Conservation (phyloP, 2,888 invertebrate species). For the Sacculina carcini region DNA sequence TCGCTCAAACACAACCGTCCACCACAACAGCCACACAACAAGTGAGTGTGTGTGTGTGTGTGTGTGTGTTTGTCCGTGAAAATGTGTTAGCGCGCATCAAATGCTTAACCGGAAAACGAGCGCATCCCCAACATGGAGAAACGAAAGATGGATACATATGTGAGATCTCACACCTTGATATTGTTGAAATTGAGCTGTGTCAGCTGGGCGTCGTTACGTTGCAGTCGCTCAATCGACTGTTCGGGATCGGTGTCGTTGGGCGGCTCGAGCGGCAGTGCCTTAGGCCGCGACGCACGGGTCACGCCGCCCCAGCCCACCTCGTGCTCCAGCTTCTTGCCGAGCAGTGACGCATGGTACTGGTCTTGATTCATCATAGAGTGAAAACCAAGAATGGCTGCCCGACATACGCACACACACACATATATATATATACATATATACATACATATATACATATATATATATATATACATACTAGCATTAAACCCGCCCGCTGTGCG, state of each 20-base stretch:
- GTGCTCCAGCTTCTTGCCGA: conserved; percentile 39
- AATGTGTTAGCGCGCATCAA: too few species aligned
- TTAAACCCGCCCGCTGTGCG: too few species aligned
- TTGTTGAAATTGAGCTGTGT: conserved; percentile 96
- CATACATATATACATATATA: not conserved
- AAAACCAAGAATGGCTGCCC: conserved; percentile 98
- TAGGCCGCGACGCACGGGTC: conserved; percentile 74
- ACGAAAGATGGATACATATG: conserved; percentile 2
- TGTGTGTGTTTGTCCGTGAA: too few species aligned
- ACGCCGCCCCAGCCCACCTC: conserved; percentile 82
- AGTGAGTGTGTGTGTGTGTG: too few species aligned
- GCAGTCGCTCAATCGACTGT: conserved; percentile 62
- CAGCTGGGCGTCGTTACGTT: conserved; percentile 60
- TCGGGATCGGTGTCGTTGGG: conserved; percentile 92
- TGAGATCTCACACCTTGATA: conserved; percentile 84
- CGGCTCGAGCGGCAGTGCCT: conserved; percentile 75
- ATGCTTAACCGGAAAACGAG: too few species aligned
- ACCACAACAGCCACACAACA: too few species aligned
- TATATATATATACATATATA: conserved; percentile 1
- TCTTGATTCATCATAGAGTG: conserved; percentile 99
- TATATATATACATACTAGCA: too few species aligned
- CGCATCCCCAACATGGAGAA: not conserved
- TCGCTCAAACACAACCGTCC: too few species aligned
- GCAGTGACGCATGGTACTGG: conserved; percentile 86
- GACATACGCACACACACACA: not conserved